Evolutionary conservation across 2,113 vertebrate genomes (phyloP), one percentile per base, ranked within the genome.

Genomic region (Myotis lucifugus): DNA sequence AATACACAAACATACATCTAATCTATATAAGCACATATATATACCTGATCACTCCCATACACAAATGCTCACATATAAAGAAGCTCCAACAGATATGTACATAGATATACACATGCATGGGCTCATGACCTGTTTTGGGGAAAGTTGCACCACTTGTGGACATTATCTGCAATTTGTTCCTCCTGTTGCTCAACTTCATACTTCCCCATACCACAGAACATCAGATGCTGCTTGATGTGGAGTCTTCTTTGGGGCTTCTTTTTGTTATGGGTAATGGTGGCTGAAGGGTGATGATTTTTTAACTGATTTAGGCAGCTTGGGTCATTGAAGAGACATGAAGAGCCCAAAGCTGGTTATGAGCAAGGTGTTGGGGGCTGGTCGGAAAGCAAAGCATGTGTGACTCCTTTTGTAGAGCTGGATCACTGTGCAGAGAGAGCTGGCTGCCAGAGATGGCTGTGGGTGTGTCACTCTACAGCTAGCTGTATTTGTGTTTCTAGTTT

Each of bases 151-250:
- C 77, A 84, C 79, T n/a, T 66, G 54, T 64, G 69, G 69, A 82
- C 1, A 6, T 81, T 78, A 73, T 74, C n/a, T 25, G 66, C 77
- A 95, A 79, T 74, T 85, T 92, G 64, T 37, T 88, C 37, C 46
- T 95, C 40, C 32, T 83, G 40, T 95, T 95, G 89, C 85, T 96
- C 69, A 86, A 90, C 25, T 88, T 85, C 42, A 15, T 40, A 88
- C 64, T 96, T 93, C 79, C 54, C 29, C 42, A 18, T 59, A 25
- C 25, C 15, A 14, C 21, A 8, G 23, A 42, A 8, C 46, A 72
- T 85, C 78, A 85, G 70, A 66, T 64, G 46, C 13, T 86, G 42
- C 32, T 70, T 48, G 27, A 73, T 66, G 83, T 67, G 88, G 67
- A 64, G 50, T 77, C 56, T 91, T 85, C 42, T 64, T 59, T 85